These are phyloP conservation scores for Nomada fucata DNA, from an alignment of 2,888 invertebrate species.

Conservation along the genomic window DNA sequence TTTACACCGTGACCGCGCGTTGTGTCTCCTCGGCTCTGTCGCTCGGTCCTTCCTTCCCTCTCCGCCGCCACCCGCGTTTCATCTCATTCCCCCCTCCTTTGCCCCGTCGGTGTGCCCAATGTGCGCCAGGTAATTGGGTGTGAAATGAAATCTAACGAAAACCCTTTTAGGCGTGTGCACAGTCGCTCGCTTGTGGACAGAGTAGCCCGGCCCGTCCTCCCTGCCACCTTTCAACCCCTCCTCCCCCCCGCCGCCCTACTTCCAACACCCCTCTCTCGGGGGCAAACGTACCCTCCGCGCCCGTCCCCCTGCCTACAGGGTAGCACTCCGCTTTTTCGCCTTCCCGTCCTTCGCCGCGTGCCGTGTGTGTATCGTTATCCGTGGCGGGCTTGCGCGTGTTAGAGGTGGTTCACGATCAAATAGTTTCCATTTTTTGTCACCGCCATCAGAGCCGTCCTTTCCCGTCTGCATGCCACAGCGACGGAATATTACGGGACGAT, in stretches of 20 bases:
- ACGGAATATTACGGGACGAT: slow-evolving; percentile 73
- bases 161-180: slow-evolving; percentile 84
- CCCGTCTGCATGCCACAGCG: slow-evolving; percentile 68
- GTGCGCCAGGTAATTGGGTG: slow-evolving; percentile 83
- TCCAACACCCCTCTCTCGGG: slow-evolving; percentile 17
- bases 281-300: slow-evolving; percentile 7
- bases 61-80: slow-evolving; percentile 2
- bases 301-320: slow-evolving; percentile 34
- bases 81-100: neutral
- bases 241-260: slow-evolving; percentile 12
- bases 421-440: slow-evolving; percentile 78
- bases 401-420: slow-evolving; percentile 80
- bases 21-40: slow-evolving; percentile 32
- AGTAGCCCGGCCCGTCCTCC: slow-evolving; percentile 69
- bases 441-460: slow-evolving; percentile 70
- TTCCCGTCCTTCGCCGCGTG: slow-evolving; percentile 46
- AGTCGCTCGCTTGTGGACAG: slow-evolving; percentile 76
- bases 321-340: slow-evolving; percentile 55
- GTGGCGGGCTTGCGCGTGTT: slow-evolving; percentile 35
- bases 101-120: slow-evolving; percentile 62
- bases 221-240: slow-evolving; percentile 32
- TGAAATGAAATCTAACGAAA: slow-evolving; percentile 84
- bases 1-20: slow-evolving; percentile 61
- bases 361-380: slow-evolving; percentile 61
- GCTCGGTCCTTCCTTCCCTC: slow-evolving; percentile 18